These are phyloP conservation scores for Papilio gigon DNA, from an alignment of 2,888 invertebrate species.

Conservation along the genomic window DNA sequence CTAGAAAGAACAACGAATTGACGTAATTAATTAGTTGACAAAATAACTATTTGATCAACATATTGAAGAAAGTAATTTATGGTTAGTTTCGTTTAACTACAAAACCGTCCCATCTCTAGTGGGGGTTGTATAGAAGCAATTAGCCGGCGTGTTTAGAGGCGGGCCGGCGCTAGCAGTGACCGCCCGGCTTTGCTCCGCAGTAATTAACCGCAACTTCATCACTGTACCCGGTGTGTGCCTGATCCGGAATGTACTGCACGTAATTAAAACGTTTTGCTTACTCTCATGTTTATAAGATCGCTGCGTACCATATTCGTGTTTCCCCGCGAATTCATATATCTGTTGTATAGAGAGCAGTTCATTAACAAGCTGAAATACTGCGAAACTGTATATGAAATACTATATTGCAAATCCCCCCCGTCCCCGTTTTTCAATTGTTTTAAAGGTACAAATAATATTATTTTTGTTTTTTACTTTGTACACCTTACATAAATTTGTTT, in stretches of 20 bases:
- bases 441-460: too few species aligned
- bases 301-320: background rate
- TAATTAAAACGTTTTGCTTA: constrained; percentile 40
- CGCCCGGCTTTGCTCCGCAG: constrained; percentile 49
- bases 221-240: constrained; percentile 32
- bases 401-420: too few species aligned
- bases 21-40: background rate
- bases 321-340: constrained; percentile 19
- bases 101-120: background rate
- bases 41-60: background rate
- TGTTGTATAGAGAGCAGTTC: background rate
- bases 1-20: background rate
- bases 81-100: background rate
- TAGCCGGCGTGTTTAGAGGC: constrained; percentile 56
- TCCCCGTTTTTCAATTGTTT: too few species aligned
- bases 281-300: constrained; percentile 34
- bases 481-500: background rate
- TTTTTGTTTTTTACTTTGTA: background rate
- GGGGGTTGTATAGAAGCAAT: constrained; percentile 58
- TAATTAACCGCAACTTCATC: constrained; percentile 54
- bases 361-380: background rate
- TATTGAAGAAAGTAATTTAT: background rate
- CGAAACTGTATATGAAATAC: background rate
- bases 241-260: constrained; percentile 38
- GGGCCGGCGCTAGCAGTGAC: constrained; percentile 52